Conservation (phyloP, 1,140 invertebrate species). For the Bemisia tabaci region DNA sequence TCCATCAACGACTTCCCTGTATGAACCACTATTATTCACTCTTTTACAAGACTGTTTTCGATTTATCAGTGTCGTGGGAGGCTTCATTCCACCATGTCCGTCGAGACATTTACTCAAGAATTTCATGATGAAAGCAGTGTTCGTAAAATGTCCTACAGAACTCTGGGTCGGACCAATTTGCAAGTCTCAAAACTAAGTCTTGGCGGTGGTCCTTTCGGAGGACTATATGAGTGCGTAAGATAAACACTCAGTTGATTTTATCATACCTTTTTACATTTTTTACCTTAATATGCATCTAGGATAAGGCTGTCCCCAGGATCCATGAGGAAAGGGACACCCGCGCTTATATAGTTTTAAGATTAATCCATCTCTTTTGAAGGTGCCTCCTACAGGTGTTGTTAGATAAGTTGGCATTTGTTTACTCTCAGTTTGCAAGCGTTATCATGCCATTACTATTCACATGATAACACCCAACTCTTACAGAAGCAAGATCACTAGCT, state of each 20-base stretch:
- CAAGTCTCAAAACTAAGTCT: constrained; percentile 42
- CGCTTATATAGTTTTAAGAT: no score
- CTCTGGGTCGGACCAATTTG: constrained; percentile 42
- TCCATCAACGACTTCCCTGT: no score
- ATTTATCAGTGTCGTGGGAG: no score
- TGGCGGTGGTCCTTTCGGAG: constrained; percentile 36
- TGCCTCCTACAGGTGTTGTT: constrained; percentile 2
- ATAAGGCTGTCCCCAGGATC: no score
- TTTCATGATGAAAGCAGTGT: not conserved
- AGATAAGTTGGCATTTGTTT: constrained; percentile 5
- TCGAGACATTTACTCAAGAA: not conserved
- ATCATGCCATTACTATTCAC: not conserved
- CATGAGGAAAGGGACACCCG: no score
- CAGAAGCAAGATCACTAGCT: no score
- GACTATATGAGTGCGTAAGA: constrained; percentile 27
- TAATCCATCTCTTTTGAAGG: no score
- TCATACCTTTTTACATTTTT: constrained; percentile 5
- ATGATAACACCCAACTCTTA: no score
- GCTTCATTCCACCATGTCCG: not conserved
- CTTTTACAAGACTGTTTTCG: no score
- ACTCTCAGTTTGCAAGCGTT: not conserved
- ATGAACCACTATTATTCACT: no score
- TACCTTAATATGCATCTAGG: not conserved
- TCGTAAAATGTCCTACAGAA: constrained; percentile 37
- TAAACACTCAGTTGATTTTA: not conserved